Evolutionary conservation across 2,797 vertebrate species (phyloP).

Genomic region (Cryptoprocta ferox): DNA sequence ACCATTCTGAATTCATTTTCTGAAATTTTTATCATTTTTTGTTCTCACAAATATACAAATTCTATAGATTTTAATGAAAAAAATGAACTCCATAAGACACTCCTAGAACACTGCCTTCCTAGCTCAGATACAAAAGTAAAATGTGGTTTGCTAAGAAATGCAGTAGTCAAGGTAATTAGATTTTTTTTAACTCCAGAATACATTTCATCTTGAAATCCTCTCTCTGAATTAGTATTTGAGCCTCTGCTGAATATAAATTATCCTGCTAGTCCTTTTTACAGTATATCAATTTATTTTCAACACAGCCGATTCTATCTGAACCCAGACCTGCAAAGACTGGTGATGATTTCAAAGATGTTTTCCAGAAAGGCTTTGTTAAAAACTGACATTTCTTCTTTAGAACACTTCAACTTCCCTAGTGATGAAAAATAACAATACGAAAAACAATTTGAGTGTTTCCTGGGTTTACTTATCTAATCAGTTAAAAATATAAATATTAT

Average conservation of each 20-base stretch:
- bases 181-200: conserved; percentile 64
- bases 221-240: conserved; percentile 74
- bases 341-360: conserved; percentile 53
- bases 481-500: background rate
- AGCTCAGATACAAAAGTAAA: conserved; percentile 51
- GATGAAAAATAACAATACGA: conserved; percentile 17
- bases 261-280: conserved; percentile 40
- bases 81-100: background rate
- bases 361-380: conserved; percentile 58
- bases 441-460: background rate
- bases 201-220: conserved; percentile 69
- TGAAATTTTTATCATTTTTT: conserved; percentile 35
- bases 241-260: conserved; percentile 70
- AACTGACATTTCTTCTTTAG: background rate
- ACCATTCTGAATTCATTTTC: background rate
- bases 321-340: background rate
- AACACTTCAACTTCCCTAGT: background rate
- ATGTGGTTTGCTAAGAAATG: conserved; percentile 65
- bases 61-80: conserved; percentile 45
- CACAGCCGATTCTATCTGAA: conserved; percentile 40
- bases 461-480: background rate
- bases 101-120: background rate
- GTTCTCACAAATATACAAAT: conserved; percentile 11
- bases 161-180: conserved; percentile 64
- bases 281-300: conserved; percentile 69